Evolutionary conservation across 1,140 invertebrate species (phyloP), one percentile per base, ranked within the genome.

Genomic region (Berghia stephanieae): DNA sequence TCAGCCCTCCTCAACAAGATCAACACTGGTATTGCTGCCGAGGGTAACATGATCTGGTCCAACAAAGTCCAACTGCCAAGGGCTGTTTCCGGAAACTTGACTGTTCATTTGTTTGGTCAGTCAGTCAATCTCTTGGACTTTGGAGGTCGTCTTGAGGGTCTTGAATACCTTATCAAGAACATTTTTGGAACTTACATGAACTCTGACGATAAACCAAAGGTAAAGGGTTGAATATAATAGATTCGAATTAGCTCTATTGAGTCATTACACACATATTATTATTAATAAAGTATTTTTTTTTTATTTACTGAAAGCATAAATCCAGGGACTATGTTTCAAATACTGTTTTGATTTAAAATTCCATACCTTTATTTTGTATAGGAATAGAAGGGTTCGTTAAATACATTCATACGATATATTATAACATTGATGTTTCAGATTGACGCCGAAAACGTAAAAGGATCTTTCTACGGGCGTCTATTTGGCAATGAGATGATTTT

Each of bases 111-210:
- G 0, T 98, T 98, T 85, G 96, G 96, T 34, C 93, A 94, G 57
- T 93, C 92, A 34, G 92, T 96, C 80, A 98, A 98, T 86, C 90
- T 97, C 34, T 89, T 98, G 40, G 95, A 98, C 88, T 91, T 97
- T 16, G 93, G 93, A 68, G 91, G 92, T 2, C 93, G 96, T 78
- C 92, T 95, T 85, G 95, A 97, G 85, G 97, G 97, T 83, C 85
- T 98, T 27, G 96, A 98, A 80, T 91, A 92, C 63, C 83, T 96
- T 0, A 85, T 97, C 10, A 96, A 98, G 89, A 93, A 93, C 63
- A 94, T 95, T 84, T 91, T 98, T 46, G 96, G 86, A 66, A 80
- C 83, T 31, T 81, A 79, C 68, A 49, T 44, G 38, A 63, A 75
- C 38, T 75, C 49, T 24, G 18, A 52, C 16, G 27, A 5, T 27